Percentiles rank a stretch among this genome's conserved stretches.
These are phyloP conservation scores for Cyphomyrus discorhynchus DNA, from an alignment of 2,113 vertebrate species.

Conservation along the genomic window DNA sequence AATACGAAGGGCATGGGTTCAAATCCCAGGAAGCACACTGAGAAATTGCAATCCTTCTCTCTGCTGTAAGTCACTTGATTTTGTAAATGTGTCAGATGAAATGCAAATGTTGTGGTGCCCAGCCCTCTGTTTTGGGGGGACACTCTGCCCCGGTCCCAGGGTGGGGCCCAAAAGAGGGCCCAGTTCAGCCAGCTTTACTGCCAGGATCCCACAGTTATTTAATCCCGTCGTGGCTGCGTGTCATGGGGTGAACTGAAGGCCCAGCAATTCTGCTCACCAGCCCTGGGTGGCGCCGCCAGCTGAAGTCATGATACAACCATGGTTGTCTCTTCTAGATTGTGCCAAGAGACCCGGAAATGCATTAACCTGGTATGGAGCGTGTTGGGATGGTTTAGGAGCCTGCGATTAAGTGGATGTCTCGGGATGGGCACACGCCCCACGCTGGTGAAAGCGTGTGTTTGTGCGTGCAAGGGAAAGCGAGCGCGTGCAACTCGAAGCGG, in stretches of 20 bases:
- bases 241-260: not conserved
- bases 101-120: not conserved
- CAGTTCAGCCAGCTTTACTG: not conserved
- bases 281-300: not conserved
- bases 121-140: not conserved
- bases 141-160: not conserved
- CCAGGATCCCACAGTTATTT: not conserved
- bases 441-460: not conserved
- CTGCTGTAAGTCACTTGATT: not conserved
- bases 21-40: not conserved
- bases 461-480: not conserved
- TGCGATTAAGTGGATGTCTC: not conserved
- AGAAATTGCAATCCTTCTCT: not conserved
- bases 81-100: not conserved
- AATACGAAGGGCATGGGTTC: not conserved
- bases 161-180: not conserved
- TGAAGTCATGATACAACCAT: not conserved
- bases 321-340: not conserved
- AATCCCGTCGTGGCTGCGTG: not conserved
- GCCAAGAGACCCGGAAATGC: not conserved
- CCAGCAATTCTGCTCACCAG: not conserved
- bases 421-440: not conserved
- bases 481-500: not conserved
- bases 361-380: not conserved
- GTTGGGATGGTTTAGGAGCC: no score